These are phyloP conservation scores for Eupleurogrammus muticus DNA, from an alignment of 2,797 vertebrate species.

Conservation along the genomic window DNA sequence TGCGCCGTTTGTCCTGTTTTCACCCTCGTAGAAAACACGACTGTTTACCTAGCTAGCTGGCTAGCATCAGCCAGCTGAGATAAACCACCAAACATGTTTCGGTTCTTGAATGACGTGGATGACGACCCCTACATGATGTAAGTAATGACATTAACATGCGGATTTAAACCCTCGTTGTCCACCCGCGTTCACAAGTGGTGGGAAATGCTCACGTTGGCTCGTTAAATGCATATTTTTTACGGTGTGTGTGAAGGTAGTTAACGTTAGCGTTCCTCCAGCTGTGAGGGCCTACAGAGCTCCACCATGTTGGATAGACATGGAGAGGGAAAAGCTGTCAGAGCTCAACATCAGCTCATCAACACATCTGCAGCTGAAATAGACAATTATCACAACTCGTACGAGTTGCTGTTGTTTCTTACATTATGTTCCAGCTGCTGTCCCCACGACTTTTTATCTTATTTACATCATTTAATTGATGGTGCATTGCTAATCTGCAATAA, in stretches of 20 bases:
- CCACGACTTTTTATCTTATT: background rate
- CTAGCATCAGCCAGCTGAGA: conserved; percentile 81
- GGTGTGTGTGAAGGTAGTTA: conserved; percentile 45
- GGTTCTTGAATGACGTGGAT: conserved; percentile 86
- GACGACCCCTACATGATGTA: conserved; percentile 88
- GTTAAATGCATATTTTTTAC: conserved; percentile 10
- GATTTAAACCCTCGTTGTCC: rapidly evolving
- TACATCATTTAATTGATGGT: background rate
- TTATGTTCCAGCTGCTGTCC: background rate
- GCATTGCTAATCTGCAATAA: background rate
- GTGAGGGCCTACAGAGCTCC: conserved; percentile 74
- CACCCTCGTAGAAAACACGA: conserved; percentile 61
- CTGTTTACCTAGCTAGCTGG: conserved; percentile 80
- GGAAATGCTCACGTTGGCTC: background rate
- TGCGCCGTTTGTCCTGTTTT: conserved; percentile 41
- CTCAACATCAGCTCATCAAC: conserved; percentile 24
- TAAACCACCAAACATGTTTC: conserved; percentile 84
- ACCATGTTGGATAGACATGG: conserved; percentile 75
- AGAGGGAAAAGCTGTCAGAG: conserved; percentile 50
- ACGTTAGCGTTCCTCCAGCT: conserved; percentile 64
- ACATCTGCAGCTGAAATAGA: background rate
- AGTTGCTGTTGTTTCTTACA: background rate
- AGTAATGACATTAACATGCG: conserved; percentile 64
- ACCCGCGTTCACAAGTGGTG: background rate
- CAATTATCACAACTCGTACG: background rate